Evolutionary conservation across 2,797 vertebrate species (phyloP).

Genomic region (Vespertilio murinus): DNA sequence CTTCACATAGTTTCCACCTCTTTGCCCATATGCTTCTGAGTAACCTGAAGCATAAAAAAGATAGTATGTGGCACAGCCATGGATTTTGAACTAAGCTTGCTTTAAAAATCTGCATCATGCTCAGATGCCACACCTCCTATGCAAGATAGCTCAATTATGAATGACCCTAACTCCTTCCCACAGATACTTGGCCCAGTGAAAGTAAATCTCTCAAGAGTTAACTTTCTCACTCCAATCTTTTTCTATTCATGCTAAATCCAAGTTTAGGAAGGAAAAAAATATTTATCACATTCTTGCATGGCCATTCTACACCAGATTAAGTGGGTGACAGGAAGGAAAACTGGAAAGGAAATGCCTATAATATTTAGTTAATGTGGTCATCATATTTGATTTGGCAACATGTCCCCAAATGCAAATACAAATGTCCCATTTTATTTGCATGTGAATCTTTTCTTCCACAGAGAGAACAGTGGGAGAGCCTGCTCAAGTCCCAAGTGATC

Average conservation of each 20-base stretch:
- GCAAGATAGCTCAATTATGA: not conserved
- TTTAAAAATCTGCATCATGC: not conserved
- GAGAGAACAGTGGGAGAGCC: not conserved
- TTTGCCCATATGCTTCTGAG: not conserved
- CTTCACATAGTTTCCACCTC: slow-evolving; percentile 39
- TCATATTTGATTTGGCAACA: slow-evolving; percentile 79
- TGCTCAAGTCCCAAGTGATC: slow-evolving; percentile 20
- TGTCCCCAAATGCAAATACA: slow-evolving; percentile 72
- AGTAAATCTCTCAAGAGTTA: slow-evolving; percentile 56
- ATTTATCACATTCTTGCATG: slow-evolving; percentile 72
- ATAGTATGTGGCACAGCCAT: not conserved
- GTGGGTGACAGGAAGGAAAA: slow-evolving; percentile 74
- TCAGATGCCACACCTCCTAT: not conserved
- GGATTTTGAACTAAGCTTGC: not conserved
- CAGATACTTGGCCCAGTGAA: slow-evolving; percentile 33
- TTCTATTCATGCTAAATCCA: slow-evolving; percentile 63
- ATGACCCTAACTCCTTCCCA: slow-evolving; percentile 16
- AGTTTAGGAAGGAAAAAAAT: slow-evolving; percentile 74
- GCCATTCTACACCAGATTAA: slow-evolving; percentile 71
- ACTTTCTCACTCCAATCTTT: slow-evolving; percentile 51
- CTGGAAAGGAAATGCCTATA: slow-evolving; percentile 80
- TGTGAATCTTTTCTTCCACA: slow-evolving; percentile 56
- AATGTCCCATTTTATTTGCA: slow-evolving; percentile 65
- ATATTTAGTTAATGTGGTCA: slow-evolving; percentile 79
- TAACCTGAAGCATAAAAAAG: not conserved